Percentiles rank a stretch among this genome's conserved stretches.
These are phyloP conservation scores for Penaeus indicus DNA, from an alignment of 1,140 invertebrate species.

Conservation along the genomic window DNA sequence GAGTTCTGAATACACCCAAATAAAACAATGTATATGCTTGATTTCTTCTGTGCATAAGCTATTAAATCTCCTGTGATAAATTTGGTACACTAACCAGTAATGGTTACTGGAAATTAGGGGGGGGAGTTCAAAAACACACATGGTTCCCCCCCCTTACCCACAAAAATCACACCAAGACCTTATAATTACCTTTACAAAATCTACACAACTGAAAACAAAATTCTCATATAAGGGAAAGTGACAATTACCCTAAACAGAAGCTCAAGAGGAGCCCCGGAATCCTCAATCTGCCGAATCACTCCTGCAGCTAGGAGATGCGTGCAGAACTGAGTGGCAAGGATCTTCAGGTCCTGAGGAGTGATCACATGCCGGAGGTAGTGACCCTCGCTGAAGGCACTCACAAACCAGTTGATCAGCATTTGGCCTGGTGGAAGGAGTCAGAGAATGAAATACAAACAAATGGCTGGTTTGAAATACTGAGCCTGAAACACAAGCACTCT, in stretches of 20 bases:
- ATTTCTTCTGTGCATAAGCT: too few relatives aligned
- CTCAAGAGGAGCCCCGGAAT: constrained; percentile 77
- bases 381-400: constrained; percentile 82
- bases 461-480: neutral
- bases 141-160: too few relatives aligned
- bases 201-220: neutral
- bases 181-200: too few relatives aligned
- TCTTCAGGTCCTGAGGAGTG: constrained; percentile 80
- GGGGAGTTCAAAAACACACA: too few relatives aligned
- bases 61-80: too few relatives aligned
- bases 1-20: too few relatives aligned
- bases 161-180: too few relatives aligned
- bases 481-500: neutral
- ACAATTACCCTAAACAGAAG: constrained; percentile 84
- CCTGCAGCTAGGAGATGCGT: constrained; percentile 90
- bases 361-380: constrained; percentile 77
- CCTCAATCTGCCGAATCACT: constrained; percentile 83
- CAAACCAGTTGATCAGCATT: constrained; percentile 90
- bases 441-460: constrained; percentile 27
- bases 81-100: too few relatives aligned
- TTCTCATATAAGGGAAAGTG: neutral
- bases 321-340: constrained; percentile 84
- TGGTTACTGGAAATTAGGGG: too few relatives aligned
- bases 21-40: too few relatives aligned
- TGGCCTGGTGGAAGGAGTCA: constrained; percentile 77